Base-by-base conservation (phyloP, 2,888 invertebrate genomes). In the Entomobrya multifasciata region DNA sequence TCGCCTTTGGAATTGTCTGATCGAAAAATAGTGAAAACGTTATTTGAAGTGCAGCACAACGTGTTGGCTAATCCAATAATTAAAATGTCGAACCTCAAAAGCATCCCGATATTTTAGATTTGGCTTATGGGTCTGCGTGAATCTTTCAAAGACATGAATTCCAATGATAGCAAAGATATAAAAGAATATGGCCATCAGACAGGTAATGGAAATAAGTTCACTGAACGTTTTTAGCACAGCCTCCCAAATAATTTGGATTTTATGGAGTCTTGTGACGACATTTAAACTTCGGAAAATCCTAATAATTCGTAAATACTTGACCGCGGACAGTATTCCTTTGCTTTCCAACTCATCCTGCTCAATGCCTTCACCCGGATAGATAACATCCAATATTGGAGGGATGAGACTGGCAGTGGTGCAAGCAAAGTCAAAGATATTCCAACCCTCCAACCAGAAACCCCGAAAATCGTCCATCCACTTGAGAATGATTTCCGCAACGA, bases 141-240 rank as follows among this genome's bases (percentile, higher is more conserved):
- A 89, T 11, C 86, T 55, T 17, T 90, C 89, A 72, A 87, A 89
- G 0, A 89, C 15, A 13, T 88, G 85, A 10, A 90, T 88, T 17
- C 90, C 90, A 55, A 90, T 82, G 49, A 90, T 89, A 11, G 90
- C 90, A 83, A 90, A 90, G 70, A 90, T 90, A 65, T 88, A 90
- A 78, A 90, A 90, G 77, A 90, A 90, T 0, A 90, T 84, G 11
- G 87, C 77, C 90, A 90, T 90, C 8, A 90, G 87, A 13, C 76
- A 62, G 8, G 88, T 89, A 20, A 89, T 90, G 49, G 88, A 91
- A 62, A 88, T 60, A 44, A 91, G 78, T 15, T 90, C 89, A 0
- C 70, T 87, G 55, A 90, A 90, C 0, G 91, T 90, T 47, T 90
- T 85, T 0, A 89, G 74, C 47, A 91, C 89, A 27, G 90, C 90